Evolutionary conservation across 2,888 invertebrate genomes (phyloP).

Genomic region (Phaonia tiefii): DNA sequence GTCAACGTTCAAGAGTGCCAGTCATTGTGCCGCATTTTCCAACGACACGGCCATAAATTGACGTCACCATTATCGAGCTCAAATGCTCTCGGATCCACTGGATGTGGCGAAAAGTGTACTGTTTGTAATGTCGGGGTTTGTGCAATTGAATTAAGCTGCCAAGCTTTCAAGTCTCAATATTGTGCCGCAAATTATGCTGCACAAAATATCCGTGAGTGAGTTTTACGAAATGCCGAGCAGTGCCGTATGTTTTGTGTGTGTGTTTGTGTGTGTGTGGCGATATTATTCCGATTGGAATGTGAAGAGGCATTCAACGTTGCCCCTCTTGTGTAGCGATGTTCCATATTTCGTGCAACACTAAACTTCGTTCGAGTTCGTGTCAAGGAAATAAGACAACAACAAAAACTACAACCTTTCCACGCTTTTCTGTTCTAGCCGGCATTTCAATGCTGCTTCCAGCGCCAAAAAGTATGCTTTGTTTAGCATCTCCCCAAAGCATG

Average conservation of each 20-base stretch:
- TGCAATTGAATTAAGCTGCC: background rate
- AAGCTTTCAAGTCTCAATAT: too few species aligned
- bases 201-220: too few species aligned
- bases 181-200: too few species aligned
- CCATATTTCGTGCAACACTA: constrained; percentile 10
- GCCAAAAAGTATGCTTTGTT: constrained; percentile 35
- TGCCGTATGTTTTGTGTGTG: too few species aligned
- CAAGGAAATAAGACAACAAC: background rate
- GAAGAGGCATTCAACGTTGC: background rate
- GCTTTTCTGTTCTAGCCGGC: constrained; percentile 19
- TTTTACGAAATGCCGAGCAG: too few species aligned
- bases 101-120: background rate
- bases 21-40: constrained; percentile 75
- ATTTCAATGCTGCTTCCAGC: constrained; percentile 36
- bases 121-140: too few species aligned
- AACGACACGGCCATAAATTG: constrained; percentile 8
- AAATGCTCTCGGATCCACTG: background rate
- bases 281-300: constrained; percentile 34
- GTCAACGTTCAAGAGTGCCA: constrained; percentile 78
- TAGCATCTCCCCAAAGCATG: background rate
- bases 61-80: background rate
- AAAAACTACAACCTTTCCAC: constrained; percentile 10
- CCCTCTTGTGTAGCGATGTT: background rate
- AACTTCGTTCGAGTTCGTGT: constrained; percentile 24
- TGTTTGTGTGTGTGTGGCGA: constrained; percentile 46